Evolutionary conservation across 2,113 vertebrate genomes (phyloP).

Genomic region (Pipa parva): DNA sequence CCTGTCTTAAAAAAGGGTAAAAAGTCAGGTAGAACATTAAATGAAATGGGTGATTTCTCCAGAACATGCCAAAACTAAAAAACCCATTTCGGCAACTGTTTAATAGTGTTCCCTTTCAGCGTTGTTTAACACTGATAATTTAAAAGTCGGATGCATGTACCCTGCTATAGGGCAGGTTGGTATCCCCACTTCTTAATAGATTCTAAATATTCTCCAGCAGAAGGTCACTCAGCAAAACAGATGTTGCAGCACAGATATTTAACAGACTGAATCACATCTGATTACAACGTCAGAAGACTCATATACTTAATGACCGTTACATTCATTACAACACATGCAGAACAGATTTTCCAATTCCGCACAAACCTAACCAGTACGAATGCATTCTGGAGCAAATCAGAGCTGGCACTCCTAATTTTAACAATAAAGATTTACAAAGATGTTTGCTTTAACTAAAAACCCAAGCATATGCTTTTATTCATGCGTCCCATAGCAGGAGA

Average conservation of each 20-base stretch:
- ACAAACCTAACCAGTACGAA: slow-evolving; percentile 52
- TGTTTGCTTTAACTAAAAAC: not conserved
- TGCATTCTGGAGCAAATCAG: slow-evolving; percentile 51
- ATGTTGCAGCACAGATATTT: slow-evolving; percentile 95
- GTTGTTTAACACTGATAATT: slow-evolving; percentile 75
- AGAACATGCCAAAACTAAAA: slow-evolving; percentile 64
- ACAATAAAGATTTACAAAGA: not conserved
- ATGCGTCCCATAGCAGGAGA: too few species aligned
- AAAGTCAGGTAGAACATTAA: slow-evolving; percentile 63
- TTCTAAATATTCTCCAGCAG: slow-evolving; percentile 83
- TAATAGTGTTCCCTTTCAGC: slow-evolving; percentile 66
- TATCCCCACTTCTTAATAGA: slow-evolving; percentile 70
- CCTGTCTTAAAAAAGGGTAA: not conserved
- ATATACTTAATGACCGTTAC: slow-evolving; percentile 95
- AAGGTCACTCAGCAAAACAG: slow-evolving; percentile 94
- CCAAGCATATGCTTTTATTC: not conserved
- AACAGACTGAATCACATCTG: slow-evolving; percentile 93
- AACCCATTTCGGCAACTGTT: slow-evolving; percentile 71
- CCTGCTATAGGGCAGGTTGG: slow-evolving; percentile 62
- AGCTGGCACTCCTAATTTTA: slow-evolving; percentile 48
- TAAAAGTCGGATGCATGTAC: slow-evolving; percentile 62
- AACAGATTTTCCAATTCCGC: slow-evolving; percentile 88
- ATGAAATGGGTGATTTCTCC: slow-evolving; percentile 68
- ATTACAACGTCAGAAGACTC: slow-evolving; percentile 90
- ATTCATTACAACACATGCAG: slow-evolving; percentile 86